These are phyloP conservation scores for Eilema depressum DNA, from an alignment of 2,888 invertebrate genomes.

Conservation along the genomic window DNA sequence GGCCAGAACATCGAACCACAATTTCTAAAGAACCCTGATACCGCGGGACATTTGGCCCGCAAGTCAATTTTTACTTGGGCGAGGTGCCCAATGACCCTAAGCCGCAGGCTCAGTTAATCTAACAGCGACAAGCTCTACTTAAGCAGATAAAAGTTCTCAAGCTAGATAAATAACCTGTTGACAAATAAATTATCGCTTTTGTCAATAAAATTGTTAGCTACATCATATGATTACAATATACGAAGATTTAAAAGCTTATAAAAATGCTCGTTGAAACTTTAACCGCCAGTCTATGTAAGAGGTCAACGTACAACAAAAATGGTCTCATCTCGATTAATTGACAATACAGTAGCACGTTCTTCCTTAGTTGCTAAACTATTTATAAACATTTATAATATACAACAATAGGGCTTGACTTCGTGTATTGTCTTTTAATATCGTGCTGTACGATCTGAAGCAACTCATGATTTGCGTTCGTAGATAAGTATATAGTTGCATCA, in stretches of 20 bases:
- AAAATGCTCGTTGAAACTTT: not conserved
- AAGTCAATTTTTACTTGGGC: too few species aligned
- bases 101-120: too few species aligned
- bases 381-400: slow-evolving; percentile 8
- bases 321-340: not conserved
- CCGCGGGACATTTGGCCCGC: too few species aligned
- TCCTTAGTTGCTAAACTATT: slow-evolving; percentile 6
- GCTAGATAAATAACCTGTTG: not conserved
- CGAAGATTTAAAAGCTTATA: not conserved
- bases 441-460: slow-evolving; percentile 8
- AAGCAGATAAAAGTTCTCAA: not conserved
- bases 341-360: not conserved
- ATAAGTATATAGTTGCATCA: slow-evolving; percentile 13
- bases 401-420: slow-evolving; percentile 12
- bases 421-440: slow-evolving; percentile 11
- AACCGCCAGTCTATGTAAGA: not conserved
- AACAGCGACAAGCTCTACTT: too few species aligned
- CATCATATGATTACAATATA: not conserved
- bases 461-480: slow-evolving; percentile 7
- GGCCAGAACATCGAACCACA: not conserved
- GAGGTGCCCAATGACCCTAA: too few species aligned
- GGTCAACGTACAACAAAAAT: not conserved
- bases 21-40: not conserved
- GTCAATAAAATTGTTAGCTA: not conserved
- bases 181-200: not conserved